Evolutionary conservation across 2,797 vertebrate species (phyloP).

Genomic region (Pangasius macronema): DNA sequence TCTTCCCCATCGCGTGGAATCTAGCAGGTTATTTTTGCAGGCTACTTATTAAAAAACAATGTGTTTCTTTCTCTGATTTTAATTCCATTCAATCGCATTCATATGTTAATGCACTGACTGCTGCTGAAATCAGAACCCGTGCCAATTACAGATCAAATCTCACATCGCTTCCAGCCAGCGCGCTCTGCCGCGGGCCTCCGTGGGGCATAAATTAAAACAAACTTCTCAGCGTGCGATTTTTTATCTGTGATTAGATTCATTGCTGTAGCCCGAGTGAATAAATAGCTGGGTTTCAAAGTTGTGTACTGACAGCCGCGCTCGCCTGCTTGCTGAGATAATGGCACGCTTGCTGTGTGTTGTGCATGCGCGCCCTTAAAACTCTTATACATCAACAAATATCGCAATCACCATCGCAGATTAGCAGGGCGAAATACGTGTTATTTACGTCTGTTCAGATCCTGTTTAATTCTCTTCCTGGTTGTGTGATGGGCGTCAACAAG

Average conservation of each 20-base stretch:
- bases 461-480: background rate
- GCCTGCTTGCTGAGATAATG: conserved; percentile 28
- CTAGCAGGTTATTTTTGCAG: background rate
- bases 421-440: background rate
- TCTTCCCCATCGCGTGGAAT: background rate
- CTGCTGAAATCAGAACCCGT: conserved; percentile 41
- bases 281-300: conserved; percentile 46
- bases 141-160: conserved; percentile 48
- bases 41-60: conserved; percentile 38
- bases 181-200: conserved; percentile 35
- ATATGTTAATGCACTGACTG: conserved; percentile 36
- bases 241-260: conserved; percentile 41
- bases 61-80: conserved; percentile 26
- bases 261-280: conserved; percentile 40
- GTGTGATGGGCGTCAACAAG: background rate
- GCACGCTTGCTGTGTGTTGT: conserved; percentile 28
- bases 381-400: conserved; percentile 33
- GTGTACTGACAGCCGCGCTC: conserved; percentile 26
- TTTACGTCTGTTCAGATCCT: background rate
- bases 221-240: conserved; percentile 40
- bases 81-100: conserved; percentile 39
- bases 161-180: conserved; percentile 40
- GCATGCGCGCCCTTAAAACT: conserved; percentile 20
- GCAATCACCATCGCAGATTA: background rate
- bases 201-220: conserved; percentile 55